Conservation (phyloP, 2,797 vertebrate genomes). For the Chaetophractus vellerosus region DNA sequence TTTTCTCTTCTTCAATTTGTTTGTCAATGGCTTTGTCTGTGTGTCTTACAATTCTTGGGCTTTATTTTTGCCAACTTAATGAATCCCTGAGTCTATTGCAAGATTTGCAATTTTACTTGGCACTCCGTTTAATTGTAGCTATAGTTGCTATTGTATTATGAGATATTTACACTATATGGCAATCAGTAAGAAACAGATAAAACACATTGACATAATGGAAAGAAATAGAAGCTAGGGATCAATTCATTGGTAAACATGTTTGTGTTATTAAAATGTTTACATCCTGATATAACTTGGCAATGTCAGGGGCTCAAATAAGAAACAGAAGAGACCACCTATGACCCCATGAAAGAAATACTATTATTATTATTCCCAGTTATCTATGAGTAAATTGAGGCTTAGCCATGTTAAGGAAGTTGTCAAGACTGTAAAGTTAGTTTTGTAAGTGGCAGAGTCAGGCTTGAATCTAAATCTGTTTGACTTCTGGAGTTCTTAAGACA, state of each 20-base stretch:
- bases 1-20: neutral
- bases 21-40: neutral
- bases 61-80: conserved; percentile 5
- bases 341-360: neutral
- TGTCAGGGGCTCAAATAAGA: neutral
- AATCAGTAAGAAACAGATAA: conserved; percentile 17
- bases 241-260: neutral
- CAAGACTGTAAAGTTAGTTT: neutral
- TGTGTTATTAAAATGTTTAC: neutral
- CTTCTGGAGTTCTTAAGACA: neutral
- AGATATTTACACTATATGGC: conserved; percentile 1
- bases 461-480: neutral
- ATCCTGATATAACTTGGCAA: neutral
- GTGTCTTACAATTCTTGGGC: neutral
- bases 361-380: neutral
- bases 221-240: neutral
- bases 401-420: neutral
- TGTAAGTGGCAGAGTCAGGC: neutral
- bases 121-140: neutral
- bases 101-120: neutral
- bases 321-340: neutral
- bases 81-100: neutral
- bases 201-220: neutral
- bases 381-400: neutral
- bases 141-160: neutral